A percentile compares a stretch with the other conserved stretches of the same genome.
Evolutionary conservation across 2,797 vertebrate genomes (phyloP).

Genomic region (Chaetophractus vellerosus): DNA sequence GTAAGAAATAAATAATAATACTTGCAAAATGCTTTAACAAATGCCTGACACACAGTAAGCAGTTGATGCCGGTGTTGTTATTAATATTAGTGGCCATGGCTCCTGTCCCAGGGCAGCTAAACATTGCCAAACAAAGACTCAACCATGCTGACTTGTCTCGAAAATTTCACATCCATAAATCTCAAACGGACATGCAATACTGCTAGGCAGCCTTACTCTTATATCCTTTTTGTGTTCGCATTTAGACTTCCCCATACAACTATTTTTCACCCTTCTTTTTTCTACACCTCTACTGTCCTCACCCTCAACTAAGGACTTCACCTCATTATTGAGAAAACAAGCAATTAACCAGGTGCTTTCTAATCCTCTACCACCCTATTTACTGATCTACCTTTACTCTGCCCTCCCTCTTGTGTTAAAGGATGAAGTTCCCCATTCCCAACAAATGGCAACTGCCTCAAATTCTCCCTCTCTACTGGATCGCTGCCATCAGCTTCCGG

Average conservation of each 20-base stretch:
- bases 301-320: background rate
- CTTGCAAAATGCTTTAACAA: constrained; percentile 1
- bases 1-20: background rate
- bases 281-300: background rate
- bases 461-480: background rate
- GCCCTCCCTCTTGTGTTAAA: no score
- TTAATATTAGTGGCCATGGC: background rate
- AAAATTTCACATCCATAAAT: background rate
- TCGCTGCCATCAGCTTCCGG: background rate
- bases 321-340: constrained; percentile 24
- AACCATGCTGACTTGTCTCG: background rate
- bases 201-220: background rate
- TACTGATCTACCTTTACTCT: background rate
- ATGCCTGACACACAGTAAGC: background rate
- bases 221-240: background rate
- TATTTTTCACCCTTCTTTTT: background rate
- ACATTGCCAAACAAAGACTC: background rate
- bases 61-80: background rate
- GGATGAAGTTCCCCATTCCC: no score
- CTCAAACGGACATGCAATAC: background rate
- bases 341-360: background rate
- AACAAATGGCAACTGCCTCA: background rate
- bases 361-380: no score
- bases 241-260: background rate
- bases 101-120: background rate